Base-by-base conservation (phyloP, 2,888 invertebrate genomes). In the Lissocephala sabroskyi region DNA sequence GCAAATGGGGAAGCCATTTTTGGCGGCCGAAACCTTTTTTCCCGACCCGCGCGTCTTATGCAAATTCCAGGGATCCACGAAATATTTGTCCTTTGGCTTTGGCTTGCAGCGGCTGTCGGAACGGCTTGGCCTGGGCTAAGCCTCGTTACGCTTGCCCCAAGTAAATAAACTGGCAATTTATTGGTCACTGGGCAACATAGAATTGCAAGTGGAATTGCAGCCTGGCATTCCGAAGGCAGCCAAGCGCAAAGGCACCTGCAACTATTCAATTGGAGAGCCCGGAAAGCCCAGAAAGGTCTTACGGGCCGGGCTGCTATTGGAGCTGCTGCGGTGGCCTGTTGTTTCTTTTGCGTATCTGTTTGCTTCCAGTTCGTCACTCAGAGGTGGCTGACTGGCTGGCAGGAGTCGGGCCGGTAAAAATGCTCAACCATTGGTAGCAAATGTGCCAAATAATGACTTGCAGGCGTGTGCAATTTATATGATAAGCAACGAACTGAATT, bases 391-490 rank as follows among this genome's bases (percentile, higher is more conserved):
- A 3, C 23, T 5, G 23, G 7, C 23, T 5, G 23, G 23, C 23
- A 23, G 7, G 23, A 23, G 4, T 23, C 23, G 7, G 7, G 23
- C 23, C 3, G 35, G 35, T 9, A 62, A 51, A 71, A 74, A 70
- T 77, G 68, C 77, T 73, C 70, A 70, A 54, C 67, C 75, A 70
- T 77, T 66, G 78, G 61, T 75, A 70, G 78, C 65, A 78, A 73
- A 73, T 73, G 79, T 73, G 79, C 79, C 73, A 73, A 73, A 78
- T 73, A 73, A 73, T 73, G 71, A 78, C 79, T 73, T 73, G 76
- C 76, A 73, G 63, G 77, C 61, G 76, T 78, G 74, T 73, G 79
- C 79, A 73, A 76, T 76, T 78, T 73, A 78, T 73, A 78, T 73
- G 73, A 73, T 73, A 73, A 73, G 73, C 76, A 76, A 78, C 76